Conservation (phyloP, 2,797 vertebrate species). For the Petrocephalus schoutedeni region DNA sequence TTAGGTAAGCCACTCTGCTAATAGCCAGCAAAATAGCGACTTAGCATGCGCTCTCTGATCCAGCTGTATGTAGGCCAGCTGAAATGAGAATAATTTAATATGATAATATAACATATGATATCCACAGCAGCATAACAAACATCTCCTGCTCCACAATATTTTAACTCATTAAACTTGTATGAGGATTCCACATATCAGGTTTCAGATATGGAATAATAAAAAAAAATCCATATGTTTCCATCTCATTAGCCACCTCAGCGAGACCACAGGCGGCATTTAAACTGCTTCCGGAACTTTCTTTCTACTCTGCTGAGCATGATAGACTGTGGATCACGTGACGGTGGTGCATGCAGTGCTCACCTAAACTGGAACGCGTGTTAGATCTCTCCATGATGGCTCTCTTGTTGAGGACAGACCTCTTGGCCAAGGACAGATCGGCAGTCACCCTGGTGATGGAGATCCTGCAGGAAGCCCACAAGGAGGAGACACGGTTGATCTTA, state of each 20-base stretch:
- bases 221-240: background rate
- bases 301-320: background rate
- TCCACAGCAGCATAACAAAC: background rate
- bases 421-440: slow-evolving; percentile 88
- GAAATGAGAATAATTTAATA: background rate
- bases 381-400: slow-evolving; percentile 92
- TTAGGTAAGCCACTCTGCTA: background rate
- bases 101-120: background rate
- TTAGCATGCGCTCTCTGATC: background rate
- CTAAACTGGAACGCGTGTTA: slow-evolving; percentile 86
- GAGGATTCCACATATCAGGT: background rate
- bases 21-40: background rate
- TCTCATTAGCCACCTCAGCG: background rate
- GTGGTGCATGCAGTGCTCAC: slow-evolving; percentile 53
- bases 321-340: background rate
- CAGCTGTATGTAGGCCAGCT: background rate
- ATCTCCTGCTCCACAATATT: background rate
- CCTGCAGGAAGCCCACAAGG: slow-evolving; percentile 50
- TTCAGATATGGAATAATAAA: background rate
- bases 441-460: slow-evolving; percentile 95
- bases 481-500: background rate
- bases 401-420: slow-evolving; percentile 92
- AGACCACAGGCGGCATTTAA: background rate
- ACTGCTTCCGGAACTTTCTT: background rate
- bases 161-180: background rate